Percentiles rank a stretch among this genome's conserved stretches.
These are phyloP conservation scores for Hanleya hanleyi DNA, from an alignment of 2,888 invertebrate genomes.

Conservation along the genomic window DNA sequence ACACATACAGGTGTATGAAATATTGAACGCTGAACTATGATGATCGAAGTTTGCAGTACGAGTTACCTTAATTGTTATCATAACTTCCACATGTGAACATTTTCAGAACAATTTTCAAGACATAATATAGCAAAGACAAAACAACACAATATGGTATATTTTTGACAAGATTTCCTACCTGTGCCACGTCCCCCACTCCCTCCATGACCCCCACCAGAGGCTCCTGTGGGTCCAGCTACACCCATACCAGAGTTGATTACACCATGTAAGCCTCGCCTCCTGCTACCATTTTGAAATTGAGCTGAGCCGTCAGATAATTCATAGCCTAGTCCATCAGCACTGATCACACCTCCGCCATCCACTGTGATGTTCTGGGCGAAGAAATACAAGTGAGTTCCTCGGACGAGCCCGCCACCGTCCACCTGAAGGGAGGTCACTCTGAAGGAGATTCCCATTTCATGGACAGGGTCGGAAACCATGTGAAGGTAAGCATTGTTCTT, in stretches of 20 bases:
- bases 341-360: conserved; percentile 51
- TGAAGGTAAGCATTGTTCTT: conserved; percentile 53
- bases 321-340: conserved; percentile 53
- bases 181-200: conserved; percentile 57
- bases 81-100: too few species aligned
- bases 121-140: too few species aligned
- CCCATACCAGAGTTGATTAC: conserved; percentile 56
- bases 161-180: conserved; percentile 35
- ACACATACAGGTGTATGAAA: too few species aligned
- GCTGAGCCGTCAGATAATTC: conserved; percentile 38
- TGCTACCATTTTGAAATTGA: conserved; percentile 14
- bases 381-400: conserved; percentile 53
- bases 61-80: too few species aligned
- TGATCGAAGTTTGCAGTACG: too few species aligned
- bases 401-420: conserved; percentile 55
- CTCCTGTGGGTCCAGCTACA: conserved; percentile 26
- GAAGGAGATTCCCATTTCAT: conserved; percentile 46
- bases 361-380: conserved; percentile 51
- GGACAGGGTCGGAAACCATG: conserved; percentile 55
- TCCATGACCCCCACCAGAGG: conserved; percentile 57
- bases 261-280: conserved; percentile 40
- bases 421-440: conserved; percentile 40
- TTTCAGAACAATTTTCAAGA: too few species aligned
- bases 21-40: too few species aligned
- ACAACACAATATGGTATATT: too few species aligned